Base-by-base conservation (phyloP, 2,888 invertebrate genomes). In the Hedychridium roseum region DNA sequence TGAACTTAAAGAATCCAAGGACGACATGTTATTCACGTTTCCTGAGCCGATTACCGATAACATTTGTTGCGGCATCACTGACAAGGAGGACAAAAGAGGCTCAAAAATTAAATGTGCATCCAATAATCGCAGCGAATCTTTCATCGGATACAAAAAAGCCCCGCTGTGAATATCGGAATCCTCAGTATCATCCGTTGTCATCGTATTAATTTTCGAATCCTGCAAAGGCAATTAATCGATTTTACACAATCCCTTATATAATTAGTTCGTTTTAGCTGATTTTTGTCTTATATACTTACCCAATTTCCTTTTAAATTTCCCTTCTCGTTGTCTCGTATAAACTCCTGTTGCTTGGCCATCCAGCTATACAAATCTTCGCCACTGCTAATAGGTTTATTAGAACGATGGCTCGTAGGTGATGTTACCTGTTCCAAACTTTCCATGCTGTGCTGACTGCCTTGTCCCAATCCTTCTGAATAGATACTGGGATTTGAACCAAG, bases 51-150 rank as follows among this genome's bases (percentile, higher is more conserved):
- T 71, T n/a, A 74, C 78, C n/a, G 78, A 78, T 41, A 84, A 81
- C 73, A 95, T 87, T 80, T 94, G 93, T 68, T 92, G 90, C 1
- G 93, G 94, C 87, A 90, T 94, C 0, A 97, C 91, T 1, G 95
- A 96, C 21, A 97, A 82, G 50, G 92, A 92, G 0, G 91, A 88
- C 11, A 97, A 82, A 65, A 97, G 83, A 0, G 97, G 96, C 77
- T 95, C 94, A 80, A 95, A 95, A 68, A 95, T 94, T 37, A 94
- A 85, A 81, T 96, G 95, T 2, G 97, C 95, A 81, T 97, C 96
- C 49, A 96, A 83, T 45, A 97, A 81, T 78, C 89, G 85, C 12
- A 92, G 85, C 0, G 92, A 91, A 70, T 92, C 91, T 72, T 91
- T 91, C 81, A 91, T 86, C 27, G 89, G 88, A 78, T 88, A 89